Evolutionary conservation across 2,888 invertebrate genomes (phyloP), one percentile per base, ranked within the genome.

Genomic region (Xestoiulus laeticollis): DNA sequence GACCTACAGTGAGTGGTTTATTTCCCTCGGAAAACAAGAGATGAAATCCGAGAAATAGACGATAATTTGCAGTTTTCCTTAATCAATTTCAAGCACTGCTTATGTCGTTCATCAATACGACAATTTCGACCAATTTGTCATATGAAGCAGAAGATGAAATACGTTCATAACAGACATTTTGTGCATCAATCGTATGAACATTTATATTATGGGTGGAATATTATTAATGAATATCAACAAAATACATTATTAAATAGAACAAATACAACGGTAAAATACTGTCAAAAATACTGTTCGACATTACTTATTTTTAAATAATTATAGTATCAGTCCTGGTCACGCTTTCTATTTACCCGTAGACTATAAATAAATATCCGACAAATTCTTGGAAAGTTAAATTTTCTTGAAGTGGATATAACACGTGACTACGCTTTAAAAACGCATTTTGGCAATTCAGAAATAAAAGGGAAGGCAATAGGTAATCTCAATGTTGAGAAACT

Each of bases 11-110:
- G 78, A 78, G 22, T 78, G 78, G 78, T 30, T n/a, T 14, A 78
- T 78, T 78, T 78, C 30, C 38, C 78, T 30, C 78, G 78, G 78
- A 78, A 78, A 78, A 78, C 78, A 78, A 78, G 78, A 22, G 78
- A 78, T 26, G 78, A 78, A 26, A 78, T 78, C 30, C 10, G 78
- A 78, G 78, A 78, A 78, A 10, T 78, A 6, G 78, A 30, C 6
- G 22, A 78, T 78, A 78, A 78, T 78, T 78, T 78, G 30, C 78
- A 2, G 30, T 30, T 30, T 30, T 78, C 78, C 78, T 78, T 12
- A 30, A 78, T 78, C 30, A 78, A 30, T 30, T 78, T 4, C 4
- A 8, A 30, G 48, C 12, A 12, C 48, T 48, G 48, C 48, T 48
- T 16, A 12, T 3, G 2, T 48, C 30, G 78, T 30, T 26, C 68